A percentile compares a stretch with the other conserved stretches of the same genome.
These are phyloP conservation scores for Psilopogon haemacephalus DNA, from an alignment of 2,113 vertebrate species.

Conservation along the genomic window DNA sequence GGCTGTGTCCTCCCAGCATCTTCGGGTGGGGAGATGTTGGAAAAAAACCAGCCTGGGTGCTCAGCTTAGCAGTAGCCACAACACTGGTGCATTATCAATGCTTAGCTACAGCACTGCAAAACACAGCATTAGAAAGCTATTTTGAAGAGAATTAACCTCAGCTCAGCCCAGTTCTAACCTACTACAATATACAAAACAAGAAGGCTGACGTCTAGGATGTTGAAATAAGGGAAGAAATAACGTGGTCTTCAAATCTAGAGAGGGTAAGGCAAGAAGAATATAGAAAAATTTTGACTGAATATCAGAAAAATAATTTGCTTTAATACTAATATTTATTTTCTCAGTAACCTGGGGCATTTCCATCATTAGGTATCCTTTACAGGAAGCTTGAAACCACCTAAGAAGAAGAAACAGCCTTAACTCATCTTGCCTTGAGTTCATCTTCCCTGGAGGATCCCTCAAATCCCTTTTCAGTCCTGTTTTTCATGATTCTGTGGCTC, in stretches of 20 bases:
- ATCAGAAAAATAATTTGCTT: background rate
- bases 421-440: background rate
- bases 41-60: no score
- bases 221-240: background rate
- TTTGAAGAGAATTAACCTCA: no score
- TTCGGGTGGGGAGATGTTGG: no score
- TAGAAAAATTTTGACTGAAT: background rate
- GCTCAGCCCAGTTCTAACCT: no score
- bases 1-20: no score
- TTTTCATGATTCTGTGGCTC: background rate
- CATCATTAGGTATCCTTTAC: background rate
- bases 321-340: background rate
- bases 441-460: background rate
- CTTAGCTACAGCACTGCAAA: no score
- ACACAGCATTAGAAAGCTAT: no score
- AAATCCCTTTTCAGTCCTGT: background rate
- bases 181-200: background rate
- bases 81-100: no score
- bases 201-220: background rate
- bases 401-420: background rate
- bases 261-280: background rate
- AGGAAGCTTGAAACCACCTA: background rate
- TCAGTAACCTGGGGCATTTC: background rate
- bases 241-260: background rate
- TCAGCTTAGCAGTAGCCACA: no score